Percentiles rank a stretch among this genome's conserved stretches.
Evolutionary conservation across 2,888 invertebrate species (phyloP).

Genomic region (Drepana falcataria): DNA sequence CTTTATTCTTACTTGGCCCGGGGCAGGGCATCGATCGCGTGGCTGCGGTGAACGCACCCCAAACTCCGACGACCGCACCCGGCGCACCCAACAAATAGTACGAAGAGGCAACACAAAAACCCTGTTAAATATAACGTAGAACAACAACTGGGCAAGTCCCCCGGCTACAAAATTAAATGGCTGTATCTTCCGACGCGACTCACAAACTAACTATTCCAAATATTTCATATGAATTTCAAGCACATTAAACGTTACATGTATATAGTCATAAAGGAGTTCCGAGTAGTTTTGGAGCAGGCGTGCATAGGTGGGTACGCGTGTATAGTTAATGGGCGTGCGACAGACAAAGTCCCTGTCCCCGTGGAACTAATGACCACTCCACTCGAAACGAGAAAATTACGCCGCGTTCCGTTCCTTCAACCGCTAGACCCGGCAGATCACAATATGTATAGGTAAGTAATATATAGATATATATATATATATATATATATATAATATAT

Average conservation of each 20-base stretch:
- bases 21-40: slow-evolving; percentile 69
- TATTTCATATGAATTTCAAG: not conserved
- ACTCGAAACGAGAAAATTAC: slow-evolving; percentile 72
- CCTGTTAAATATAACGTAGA: slow-evolving; percentile 43
- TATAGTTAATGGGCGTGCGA: slow-evolving; percentile 62
- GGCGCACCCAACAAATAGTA: slow-evolving; percentile 19
- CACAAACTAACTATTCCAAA: slow-evolving; percentile 11
- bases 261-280: slow-evolving; percentile 28
- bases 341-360: slow-evolving; percentile 58
- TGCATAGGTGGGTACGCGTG: slow-evolving; percentile 41
- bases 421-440: slow-evolving; percentile 46
- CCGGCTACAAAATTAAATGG: slow-evolving; percentile 9
- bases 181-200: slow-evolving; percentile 13
- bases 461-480: too few relatives aligned
- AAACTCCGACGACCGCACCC: slow-evolving; percentile 55
- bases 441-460: not conserved
- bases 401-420: slow-evolving; percentile 23
- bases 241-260: slow-evolving; percentile 7
- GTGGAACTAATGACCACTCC: slow-evolving; percentile 73
- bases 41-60: slow-evolving; percentile 68
- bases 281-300: slow-evolving; percentile 26
- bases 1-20: slow-evolving; percentile 48
- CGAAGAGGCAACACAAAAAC: slow-evolving; percentile 41
- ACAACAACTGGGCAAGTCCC: slow-evolving; percentile 28
- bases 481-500: too few relatives aligned